A percentile compares a stretch with the other conserved stretches of the same genome.
phyloP scores from a whole-genome alignment of 2,113 vertebrate genomes.

The Pedionomus torquatus region DNA sequence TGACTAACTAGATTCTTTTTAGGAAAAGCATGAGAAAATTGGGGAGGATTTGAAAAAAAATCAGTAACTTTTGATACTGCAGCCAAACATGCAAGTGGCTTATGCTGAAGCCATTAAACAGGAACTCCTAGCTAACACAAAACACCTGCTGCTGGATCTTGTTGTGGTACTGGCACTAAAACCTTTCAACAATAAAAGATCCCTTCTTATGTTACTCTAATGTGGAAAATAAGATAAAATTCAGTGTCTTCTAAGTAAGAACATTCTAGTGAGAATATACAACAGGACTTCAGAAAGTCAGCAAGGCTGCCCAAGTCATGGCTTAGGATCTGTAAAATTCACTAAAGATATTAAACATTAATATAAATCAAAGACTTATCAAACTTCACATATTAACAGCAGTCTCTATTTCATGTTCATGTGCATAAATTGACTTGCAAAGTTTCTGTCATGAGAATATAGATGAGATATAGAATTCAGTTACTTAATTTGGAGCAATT shows the following conservation, averaged over 20 bases:
- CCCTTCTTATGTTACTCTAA: neutral
- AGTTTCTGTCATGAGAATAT: neutral
- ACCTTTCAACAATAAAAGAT: neutral
- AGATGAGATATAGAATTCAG: neutral
- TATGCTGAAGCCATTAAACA: neutral
- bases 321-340: neutral
- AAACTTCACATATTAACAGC: neutral
- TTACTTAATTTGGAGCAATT: neutral
- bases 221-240: neutral
- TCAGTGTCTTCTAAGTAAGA: neutral
- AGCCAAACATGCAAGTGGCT: neutral
- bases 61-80: neutral
- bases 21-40: neutral
- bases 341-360: neutral
- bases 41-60: neutral
- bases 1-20: neutral
- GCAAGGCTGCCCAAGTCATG: neutral
- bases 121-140: neutral
- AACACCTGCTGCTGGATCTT: constrained; percentile 7
- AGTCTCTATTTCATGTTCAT: neutral
- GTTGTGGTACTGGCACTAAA: neutral
- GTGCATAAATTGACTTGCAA: neutral
- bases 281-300: neutral
- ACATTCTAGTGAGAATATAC: neutral
- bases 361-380: neutral